Percentiles rank a stretch among this genome's conserved stretches.
phyloP scores from a whole-genome alignment of 2,888 invertebrate species.

The Lepidonotus clava region DNA sequence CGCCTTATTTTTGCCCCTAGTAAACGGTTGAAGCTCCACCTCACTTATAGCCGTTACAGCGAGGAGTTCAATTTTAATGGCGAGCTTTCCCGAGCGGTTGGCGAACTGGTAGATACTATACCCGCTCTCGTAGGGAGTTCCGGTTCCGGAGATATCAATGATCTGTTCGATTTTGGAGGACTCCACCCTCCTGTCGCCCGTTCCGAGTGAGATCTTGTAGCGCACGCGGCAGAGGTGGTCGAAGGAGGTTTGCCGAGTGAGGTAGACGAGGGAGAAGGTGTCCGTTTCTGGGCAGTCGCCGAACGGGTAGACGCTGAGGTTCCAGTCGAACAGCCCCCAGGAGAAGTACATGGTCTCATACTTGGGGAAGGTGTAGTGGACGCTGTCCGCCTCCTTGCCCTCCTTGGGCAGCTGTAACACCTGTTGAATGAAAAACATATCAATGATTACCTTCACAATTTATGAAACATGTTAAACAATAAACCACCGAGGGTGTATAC shows the following conservation, averaged over 20 bases:
- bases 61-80: conserved; percentile 87
- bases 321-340: conserved; percentile 92
- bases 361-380: conserved; percentile 68
- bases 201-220: conserved; percentile 83
- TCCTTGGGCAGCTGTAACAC: conserved; percentile 61
- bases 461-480: too few relatives aligned
- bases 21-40: conserved; percentile 79
- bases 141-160: conserved; percentile 74
- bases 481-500: too few relatives aligned
- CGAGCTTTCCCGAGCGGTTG: conserved; percentile 80
- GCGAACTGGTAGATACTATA: conserved; percentile 71
- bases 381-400: conserved; percentile 47
- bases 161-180: conserved; percentile 74
- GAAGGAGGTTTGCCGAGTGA: conserved; percentile 89
- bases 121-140: conserved; percentile 72
- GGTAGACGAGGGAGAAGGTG: conserved; percentile 79
- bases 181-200: conserved; percentile 72
- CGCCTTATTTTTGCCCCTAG: conserved; percentile 71
- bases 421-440: conserved; percentile 45
- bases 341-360: conserved; percentile 87
- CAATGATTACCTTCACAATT: too few relatives aligned
- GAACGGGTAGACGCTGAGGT: conserved; percentile 82
- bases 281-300: conserved; percentile 72
- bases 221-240: conserved; percentile 88
- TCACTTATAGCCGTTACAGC: conserved; percentile 87